phyloP scores from a whole-genome alignment of 2,888 invertebrate species.

The Tenodera sinensis region DNA sequence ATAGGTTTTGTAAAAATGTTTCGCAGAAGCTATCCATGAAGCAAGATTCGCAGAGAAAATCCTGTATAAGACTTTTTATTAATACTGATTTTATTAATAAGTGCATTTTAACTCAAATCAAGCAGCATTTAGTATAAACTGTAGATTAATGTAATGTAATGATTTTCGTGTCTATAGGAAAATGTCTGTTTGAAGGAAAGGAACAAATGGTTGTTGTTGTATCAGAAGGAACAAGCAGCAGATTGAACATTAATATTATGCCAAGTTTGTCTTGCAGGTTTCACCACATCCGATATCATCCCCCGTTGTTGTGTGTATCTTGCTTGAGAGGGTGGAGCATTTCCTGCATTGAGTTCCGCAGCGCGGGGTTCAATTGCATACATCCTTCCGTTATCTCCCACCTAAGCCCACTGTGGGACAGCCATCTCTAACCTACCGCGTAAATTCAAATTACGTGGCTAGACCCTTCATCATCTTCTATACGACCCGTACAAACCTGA shows the following conservation, averaged over 20 bases:
- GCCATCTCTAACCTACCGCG: too few relatives aligned
- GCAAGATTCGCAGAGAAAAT: too few relatives aligned
- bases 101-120: too few relatives aligned
- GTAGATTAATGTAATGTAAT: too few relatives aligned
- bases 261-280: background rate
- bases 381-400: background rate
- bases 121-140: too few relatives aligned
- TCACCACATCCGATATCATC: background rate
- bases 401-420: background rate
- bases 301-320: background rate
- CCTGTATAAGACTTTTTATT: too few relatives aligned
- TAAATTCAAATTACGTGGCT: too few relatives aligned
- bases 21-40: too few relatives aligned
- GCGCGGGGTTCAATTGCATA: background rate
- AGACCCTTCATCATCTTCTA: too few relatives aligned
- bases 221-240: background rate
- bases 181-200: background rate
- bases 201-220: background rate
- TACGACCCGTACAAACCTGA: too few relatives aligned
- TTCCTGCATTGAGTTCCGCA: background rate
- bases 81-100: too few relatives aligned
- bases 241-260: background rate
- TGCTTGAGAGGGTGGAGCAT: background rate
- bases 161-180: background rate
- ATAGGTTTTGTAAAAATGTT: too few relatives aligned